Percentiles rank a stretch among this genome's conserved stretches.
These are phyloP conservation scores for Hemicordylus capensis DNA, from an alignment of 2,113 vertebrate species.

Conservation along the genomic window DNA sequence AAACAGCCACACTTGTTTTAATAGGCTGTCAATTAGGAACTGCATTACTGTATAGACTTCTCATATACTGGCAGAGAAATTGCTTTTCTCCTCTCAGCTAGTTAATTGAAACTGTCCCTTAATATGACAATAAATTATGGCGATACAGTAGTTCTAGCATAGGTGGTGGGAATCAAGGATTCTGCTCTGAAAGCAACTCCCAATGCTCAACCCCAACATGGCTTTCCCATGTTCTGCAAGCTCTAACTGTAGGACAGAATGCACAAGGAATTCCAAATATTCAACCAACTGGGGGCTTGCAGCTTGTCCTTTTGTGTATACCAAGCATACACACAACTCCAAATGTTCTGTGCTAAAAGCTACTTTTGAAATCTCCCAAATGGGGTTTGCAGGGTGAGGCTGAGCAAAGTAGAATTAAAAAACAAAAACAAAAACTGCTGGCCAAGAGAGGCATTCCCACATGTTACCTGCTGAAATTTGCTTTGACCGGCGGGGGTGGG, in stretches of 20 bases:
- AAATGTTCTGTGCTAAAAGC: not conserved
- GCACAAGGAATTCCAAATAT: not conserved
- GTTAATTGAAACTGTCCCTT: not conserved
- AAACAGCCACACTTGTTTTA: not conserved
- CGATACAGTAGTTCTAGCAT: not conserved
- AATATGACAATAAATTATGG: not conserved
- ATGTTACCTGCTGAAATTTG: not conserved
- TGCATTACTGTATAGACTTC: slow-evolving; percentile 17
- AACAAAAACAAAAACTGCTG: not conserved
- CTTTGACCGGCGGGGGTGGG: not conserved
- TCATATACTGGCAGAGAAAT: slow-evolving; percentile 32
- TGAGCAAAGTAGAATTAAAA: not conserved
- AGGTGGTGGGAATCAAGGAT: not conserved
- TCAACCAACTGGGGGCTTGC: too few relatives aligned
- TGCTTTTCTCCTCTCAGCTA: slow-evolving; percentile 7
- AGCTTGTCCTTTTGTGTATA: not conserved
- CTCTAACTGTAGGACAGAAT: not conserved
- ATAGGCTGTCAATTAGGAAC: slow-evolving; percentile 4
- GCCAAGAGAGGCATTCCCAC: not conserved
- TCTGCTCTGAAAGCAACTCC: not conserved
- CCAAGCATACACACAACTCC: too few relatives aligned
- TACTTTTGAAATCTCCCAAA: not conserved
- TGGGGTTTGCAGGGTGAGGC: not conserved
- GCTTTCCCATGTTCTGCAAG: not conserved
- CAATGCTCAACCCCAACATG: not conserved